A percentile compares a stretch with the other conserved stretches of the same genome.
Conservation (phyloP, 1,140 invertebrate species). For the Zaprionus nigranus region DNA sequence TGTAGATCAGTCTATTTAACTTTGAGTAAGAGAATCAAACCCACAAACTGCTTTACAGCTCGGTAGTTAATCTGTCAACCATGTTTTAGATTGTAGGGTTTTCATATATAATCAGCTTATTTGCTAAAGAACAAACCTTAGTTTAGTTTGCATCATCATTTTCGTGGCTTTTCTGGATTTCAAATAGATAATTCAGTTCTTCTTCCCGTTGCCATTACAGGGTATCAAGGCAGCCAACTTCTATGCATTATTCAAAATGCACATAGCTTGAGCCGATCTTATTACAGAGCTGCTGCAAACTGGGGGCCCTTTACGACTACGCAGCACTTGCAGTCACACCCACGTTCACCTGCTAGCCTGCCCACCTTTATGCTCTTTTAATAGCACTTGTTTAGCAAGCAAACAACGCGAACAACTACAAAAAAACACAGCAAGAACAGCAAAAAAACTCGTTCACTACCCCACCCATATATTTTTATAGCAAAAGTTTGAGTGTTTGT, state of each 20-base stretch:
- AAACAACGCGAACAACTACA: slow-evolving; percentile 72
- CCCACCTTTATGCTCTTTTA: slow-evolving; percentile 79
- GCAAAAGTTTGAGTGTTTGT: slow-evolving; percentile 83
- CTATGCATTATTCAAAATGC: slow-evolving; percentile 18
- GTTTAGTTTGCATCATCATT: no score
- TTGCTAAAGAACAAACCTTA: no score
- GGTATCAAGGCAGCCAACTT: slow-evolving; percentile 32
- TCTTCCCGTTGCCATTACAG: background rate
- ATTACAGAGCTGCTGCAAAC: slow-evolving; percentile 41
- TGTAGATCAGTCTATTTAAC: no score
- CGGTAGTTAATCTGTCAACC: no score
- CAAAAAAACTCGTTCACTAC: slow-evolving; percentile 64
- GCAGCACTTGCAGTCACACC: slow-evolving; percentile 29
- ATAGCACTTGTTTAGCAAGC: slow-evolving; percentile 81
- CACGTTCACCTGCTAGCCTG: slow-evolving; percentile 34
- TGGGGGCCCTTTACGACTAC: slow-evolving; percentile 60
- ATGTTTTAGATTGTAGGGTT: no score
- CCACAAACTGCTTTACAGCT: no score
- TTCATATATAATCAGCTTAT: no score
- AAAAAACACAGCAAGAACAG: background rate
- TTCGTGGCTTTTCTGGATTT: no score
- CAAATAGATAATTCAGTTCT: no score
- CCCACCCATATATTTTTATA: slow-evolving; percentile 76
- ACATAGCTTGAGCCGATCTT: slow-evolving; percentile 55
- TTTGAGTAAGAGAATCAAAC: no score